These are phyloP conservation scores for Myioborus miniatus DNA, from an alignment of 2,797 vertebrate species.

Conservation along the genomic window DNA sequence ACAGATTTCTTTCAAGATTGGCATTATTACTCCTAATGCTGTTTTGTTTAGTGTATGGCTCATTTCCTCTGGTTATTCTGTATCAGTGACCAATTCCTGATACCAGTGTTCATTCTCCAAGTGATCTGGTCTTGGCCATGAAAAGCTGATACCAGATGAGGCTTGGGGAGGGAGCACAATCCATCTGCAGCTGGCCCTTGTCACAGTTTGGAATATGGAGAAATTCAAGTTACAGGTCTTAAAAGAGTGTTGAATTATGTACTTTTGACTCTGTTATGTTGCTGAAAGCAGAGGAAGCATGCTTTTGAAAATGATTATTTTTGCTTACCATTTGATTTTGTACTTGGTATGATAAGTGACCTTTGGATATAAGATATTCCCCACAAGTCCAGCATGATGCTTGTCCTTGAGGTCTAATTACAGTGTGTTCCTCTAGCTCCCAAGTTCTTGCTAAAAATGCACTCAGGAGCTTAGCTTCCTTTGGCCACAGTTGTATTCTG, in stretches of 20 bases:
- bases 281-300: neutral
- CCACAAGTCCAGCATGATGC: constrained; percentile 1
- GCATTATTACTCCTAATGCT: neutral
- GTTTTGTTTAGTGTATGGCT: neutral
- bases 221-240: neutral
- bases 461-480: neutral
- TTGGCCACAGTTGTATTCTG: neutral
- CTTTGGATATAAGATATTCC: constrained; percentile 48
- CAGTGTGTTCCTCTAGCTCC: constrained; percentile 33
- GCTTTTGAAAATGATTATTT: neutral
- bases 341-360: constrained; percentile 23
- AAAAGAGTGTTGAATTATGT: neutral
- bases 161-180: neutral
- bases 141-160: neutral
- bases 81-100: neutral
- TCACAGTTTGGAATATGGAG: neutral
- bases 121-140: neutral
- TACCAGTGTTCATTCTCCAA: neutral
- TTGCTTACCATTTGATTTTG: constrained; percentile 4
- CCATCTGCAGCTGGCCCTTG: rapidly evolving
- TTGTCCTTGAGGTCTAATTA: constrained; percentile 62
- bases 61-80: neutral
- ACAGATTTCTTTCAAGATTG: neutral
- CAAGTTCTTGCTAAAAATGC: constrained; percentile 53
- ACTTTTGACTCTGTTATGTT: neutral